Evolutionary conservation across 1,140 invertebrate genomes (phyloP).

Genomic region (Nomia melanderi): DNA sequence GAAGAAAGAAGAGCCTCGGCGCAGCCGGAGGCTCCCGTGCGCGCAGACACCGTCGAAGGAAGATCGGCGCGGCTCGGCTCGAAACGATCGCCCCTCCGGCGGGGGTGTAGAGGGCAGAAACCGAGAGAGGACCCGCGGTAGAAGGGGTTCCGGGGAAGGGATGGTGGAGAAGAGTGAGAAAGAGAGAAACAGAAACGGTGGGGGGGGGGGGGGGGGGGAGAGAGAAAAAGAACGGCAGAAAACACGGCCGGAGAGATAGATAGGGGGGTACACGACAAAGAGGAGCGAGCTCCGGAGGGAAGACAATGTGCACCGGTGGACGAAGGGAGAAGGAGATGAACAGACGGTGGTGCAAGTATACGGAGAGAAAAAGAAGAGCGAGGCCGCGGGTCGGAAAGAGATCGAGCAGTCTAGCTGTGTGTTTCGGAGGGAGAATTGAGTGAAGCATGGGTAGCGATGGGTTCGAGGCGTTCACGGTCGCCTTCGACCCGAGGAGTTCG

Average conservation of each 20-base stretch:
- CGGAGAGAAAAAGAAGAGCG: neutral
- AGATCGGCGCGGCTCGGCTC: slow-evolving; percentile 1
- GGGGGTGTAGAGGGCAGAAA: slow-evolving; percentile 31
- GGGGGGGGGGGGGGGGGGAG: neutral
- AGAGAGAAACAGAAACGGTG: neutral
- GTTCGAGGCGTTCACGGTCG: neutral
- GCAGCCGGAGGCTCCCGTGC: slow-evolving; percentile 27
- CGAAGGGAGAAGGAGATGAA: neutral
- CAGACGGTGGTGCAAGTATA: slow-evolving; percentile 2
- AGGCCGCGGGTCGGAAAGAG: slow-evolving; percentile 12
- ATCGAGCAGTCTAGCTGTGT: slow-evolving; percentile 15
- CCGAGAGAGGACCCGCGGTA: neutral
- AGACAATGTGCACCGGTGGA: slow-evolving; percentile 1
- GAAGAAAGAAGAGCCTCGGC: slow-evolving; percentile 11
- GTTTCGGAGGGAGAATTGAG: slow-evolving; percentile 14
- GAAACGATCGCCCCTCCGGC: slow-evolving; percentile 11
- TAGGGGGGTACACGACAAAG: slow-evolving; percentile 28
- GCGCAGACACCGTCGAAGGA: slow-evolving; percentile 15
- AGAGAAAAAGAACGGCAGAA: slow-evolving; percentile 28
- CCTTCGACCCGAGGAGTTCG: neutral
- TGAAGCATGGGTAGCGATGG: slow-evolving; percentile 28
- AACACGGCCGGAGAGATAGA: slow-evolving; percentile 10
- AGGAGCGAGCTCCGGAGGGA: neutral
- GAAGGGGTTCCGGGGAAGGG: too few species aligned
- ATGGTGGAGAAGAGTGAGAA: too few species aligned